phyloP scores from a whole-genome alignment of 2,797 vertebrate species.

The Moxostoma hubbsi region DNA sequence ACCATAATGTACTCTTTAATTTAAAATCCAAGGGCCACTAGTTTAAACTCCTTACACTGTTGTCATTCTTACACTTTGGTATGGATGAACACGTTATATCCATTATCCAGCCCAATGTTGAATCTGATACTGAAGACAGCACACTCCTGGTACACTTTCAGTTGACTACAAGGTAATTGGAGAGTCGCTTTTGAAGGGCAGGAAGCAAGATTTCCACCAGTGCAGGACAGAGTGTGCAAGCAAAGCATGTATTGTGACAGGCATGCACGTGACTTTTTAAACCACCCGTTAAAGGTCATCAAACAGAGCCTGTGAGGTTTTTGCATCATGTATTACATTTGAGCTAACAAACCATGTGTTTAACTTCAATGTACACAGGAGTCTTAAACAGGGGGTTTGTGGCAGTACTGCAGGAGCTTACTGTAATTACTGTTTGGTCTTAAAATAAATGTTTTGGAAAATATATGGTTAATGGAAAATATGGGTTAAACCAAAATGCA shows the following conservation, averaged over 20 bases:
- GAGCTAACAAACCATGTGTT: neutral
- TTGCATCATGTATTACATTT: neutral
- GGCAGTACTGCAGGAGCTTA: too few relatives aligned
- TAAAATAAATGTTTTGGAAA: too few relatives aligned
- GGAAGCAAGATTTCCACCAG: constrained; percentile 21
- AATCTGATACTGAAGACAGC: constrained; percentile 56
- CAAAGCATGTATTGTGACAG: constrained; percentile 12
- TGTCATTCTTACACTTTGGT: constrained; percentile 50
- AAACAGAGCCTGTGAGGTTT: constrained; percentile 7
- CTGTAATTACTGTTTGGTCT: too few relatives aligned
- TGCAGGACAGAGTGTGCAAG: constrained; percentile 1
- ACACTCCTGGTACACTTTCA: constrained; percentile 40
- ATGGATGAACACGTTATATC: constrained; percentile 55
- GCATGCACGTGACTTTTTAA: neutral
- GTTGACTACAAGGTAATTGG: constrained; percentile 39
- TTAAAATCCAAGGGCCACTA: constrained; percentile 31
- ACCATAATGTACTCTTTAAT: constrained; percentile 31
- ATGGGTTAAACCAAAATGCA: too few relatives aligned
- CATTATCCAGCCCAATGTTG: constrained; percentile 59
- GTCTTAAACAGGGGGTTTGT: too few relatives aligned
- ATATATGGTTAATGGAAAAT: too few relatives aligned
- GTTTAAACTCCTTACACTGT: constrained; percentile 51
- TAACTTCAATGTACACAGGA: neutral
- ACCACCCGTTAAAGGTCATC: constrained; percentile 6
- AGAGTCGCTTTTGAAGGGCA: constrained; percentile 28